Base-by-base conservation (phyloP, 2,797 vertebrate genomes). In the Crax fasciolata region DNA sequence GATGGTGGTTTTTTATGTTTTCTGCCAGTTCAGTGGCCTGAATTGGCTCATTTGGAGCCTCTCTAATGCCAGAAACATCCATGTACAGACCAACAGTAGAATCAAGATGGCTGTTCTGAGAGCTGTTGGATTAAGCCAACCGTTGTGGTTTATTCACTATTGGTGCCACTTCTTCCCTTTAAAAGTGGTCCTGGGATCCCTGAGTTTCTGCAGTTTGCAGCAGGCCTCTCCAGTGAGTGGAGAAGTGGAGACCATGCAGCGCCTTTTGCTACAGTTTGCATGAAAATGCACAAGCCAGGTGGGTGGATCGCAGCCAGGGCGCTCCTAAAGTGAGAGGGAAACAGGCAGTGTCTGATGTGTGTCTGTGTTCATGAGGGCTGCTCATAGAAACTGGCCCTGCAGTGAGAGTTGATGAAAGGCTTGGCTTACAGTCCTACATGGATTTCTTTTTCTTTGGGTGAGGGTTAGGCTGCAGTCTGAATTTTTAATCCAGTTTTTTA, bases 21-120 rank as follows among this genome's bases (percentile, higher is more conserved):
- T 73, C 41, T 72, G 52, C 58, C 32, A 55, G 44, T 63, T 91
- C 79, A 83, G 52, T 85, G 85, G 85, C 71, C 57, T 67, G 46
- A 84, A 51, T 4, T 70, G 43, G 23, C 39, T 93, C 9, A 3
- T 8, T 20, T 52, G 54, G 65, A 58, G 35, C 30, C 12, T 16
- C 59, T 73, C 48, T 10, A 41, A 59, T 63, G 84, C 84, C 61
- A 63, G 59, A 57, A 86, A 51, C 25, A 73, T 52, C 39, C 43
- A 18, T 35, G 5, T 41, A 41, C 13, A 28, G 43, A 54, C 30
- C 61, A 78, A 72, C 25, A 70, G 16, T 32, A 57, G 76, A n/a
- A 80, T 30, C 20, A 30, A 67, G 38, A 52, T 0, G 0, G 28
- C 24, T 28, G n/a, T 91, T 76, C 55, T 58, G 39, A 46, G 14